These are phyloP conservation scores for Engraulis encrasicolus DNA, from an alignment of 2,113 vertebrate species.

Conservation along the genomic window DNA sequence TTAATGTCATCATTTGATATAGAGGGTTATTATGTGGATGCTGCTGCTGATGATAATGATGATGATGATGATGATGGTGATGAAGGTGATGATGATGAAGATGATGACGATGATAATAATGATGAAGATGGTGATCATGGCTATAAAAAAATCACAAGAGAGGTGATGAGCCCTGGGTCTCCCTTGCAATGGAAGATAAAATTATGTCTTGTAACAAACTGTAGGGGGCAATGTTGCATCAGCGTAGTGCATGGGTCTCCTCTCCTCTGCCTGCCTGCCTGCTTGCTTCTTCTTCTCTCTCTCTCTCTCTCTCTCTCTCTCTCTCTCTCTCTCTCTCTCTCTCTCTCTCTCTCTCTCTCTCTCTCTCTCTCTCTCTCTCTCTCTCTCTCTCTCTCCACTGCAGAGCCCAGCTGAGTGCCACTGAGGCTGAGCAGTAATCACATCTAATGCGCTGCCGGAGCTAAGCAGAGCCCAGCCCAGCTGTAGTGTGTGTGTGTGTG, in stretches of 20 bases:
- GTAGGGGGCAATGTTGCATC: constrained; percentile 94
- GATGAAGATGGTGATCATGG: not conserved
- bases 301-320: constrained; percentile 40
- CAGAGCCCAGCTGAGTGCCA: constrained; percentile 60
- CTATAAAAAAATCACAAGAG: not conserved
- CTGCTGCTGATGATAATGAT: too few relatives aligned
- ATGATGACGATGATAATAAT: not conserved
- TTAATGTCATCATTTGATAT: not conserved
- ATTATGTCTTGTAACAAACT: constrained; percentile 49
- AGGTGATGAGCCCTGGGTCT: not conserved
- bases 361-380: constrained; percentile 50
- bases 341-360: constrained; percentile 49
- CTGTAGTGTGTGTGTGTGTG: constrained; percentile 42
- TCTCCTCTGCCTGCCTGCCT: constrained; percentile 4
- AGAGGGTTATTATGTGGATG: not conserved
- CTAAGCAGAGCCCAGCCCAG: constrained; percentile 66
- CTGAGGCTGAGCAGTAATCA: constrained; percentile 84
- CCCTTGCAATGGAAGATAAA: constrained; percentile 17
- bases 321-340: constrained; percentile 25
- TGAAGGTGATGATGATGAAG: not conserved
- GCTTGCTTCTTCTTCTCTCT: constrained; percentile 42
- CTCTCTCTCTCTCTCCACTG: constrained; percentile 56
- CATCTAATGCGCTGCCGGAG: constrained; percentile 80
- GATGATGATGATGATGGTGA: not conserved
- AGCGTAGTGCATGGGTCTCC: constrained; percentile 56